These are phyloP conservation scores for Spodoptera littoralis DNA, from an alignment of 2,888 invertebrate genomes.

Conservation along the genomic window DNA sequence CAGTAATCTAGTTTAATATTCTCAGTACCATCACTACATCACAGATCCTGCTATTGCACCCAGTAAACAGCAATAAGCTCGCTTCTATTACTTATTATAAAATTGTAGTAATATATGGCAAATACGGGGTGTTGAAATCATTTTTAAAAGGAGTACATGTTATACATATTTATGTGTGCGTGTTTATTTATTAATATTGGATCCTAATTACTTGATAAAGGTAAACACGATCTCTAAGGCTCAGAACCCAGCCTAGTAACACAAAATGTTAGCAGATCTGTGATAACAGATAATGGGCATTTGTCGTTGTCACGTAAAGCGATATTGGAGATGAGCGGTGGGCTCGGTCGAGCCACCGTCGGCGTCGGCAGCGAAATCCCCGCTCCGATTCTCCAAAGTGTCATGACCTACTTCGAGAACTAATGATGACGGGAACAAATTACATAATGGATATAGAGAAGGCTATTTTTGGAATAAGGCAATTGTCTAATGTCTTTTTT, in stretches of 20 bases:
- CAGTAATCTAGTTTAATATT: too few relatives aligned
- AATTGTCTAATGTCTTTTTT: neutral
- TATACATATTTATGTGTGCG: too few relatives aligned
- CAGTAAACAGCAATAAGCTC: too few relatives aligned
- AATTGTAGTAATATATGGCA: too few relatives aligned
- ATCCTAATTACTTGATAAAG: slow-evolving; percentile 2
- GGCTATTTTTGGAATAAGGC: slow-evolving; percentile 2
- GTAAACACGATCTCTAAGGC: slow-evolving; percentile 9
- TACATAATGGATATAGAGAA: slow-evolving; percentile 8
- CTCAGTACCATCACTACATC: too few relatives aligned
- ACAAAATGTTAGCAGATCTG: slow-evolving; percentile 8
- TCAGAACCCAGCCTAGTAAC: slow-evolving; percentile 1
- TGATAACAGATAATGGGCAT: slow-evolving; percentile 29
- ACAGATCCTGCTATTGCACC: too few relatives aligned
- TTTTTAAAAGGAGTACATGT: too few relatives aligned
- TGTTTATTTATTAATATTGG: neutral
- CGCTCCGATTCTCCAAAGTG: slow-evolving; percentile 11
- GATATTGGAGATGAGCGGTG: slow-evolving; percentile 21
- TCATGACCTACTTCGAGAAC: slow-evolving; percentile 37
- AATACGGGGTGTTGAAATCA: too few relatives aligned
- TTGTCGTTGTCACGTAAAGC: slow-evolving; percentile 33
- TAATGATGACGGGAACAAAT: slow-evolving; percentile 31
- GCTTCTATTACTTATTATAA: too few relatives aligned
- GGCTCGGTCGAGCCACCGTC: slow-evolving; percentile 3
- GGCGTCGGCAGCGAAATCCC: neutral